Base-by-base conservation (phyloP, 2,113 vertebrate genomes). In the Muntiacus muntjak region DNA sequence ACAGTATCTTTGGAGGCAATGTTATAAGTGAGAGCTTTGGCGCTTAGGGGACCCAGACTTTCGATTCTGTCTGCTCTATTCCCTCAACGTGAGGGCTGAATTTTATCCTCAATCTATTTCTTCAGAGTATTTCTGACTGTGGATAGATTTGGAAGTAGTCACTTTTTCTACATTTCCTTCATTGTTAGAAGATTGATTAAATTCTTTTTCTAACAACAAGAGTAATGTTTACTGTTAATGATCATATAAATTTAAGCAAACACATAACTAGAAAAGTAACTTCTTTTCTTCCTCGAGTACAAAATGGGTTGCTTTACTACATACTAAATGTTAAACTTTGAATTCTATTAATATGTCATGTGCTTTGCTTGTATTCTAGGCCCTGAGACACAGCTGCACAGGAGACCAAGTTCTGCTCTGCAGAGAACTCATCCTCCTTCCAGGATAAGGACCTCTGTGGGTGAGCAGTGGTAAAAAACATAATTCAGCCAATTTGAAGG, bases 281-380 rank as follows among this genome's bases (percentile, higher is more conserved):
- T 83, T 36, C 25, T 28, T 87, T 3, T 6, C 19, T 30, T 1
- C 36, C 26, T 6, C 1, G 76, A 50, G 78, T 67, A 36, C 1
- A 30, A 64, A 16, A 23, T 33, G 23, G 54, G 23, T 11, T 45
- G 25, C 23, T 74, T 62, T 82, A 45, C 71, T 87, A 6, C 23
- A 14, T 15, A 15, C 15, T 47, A 83, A 40, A 47, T 11, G 10
- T 74, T 40, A 74, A 40, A 23, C 67, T 54, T 50, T n/a, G 67
- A 45, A 36, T 58, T 45, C 6, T 4, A 7, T 30, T 40, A 4
- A 23, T 21, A 54, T 13, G 10, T 40, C 67, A 13, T 40, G 19
- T 40, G 4, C 7, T 89, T 50, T n/a, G 67, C 47, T 93, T 87
- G 88, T 19, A 82, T 52, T 64, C 40, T 83, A 94, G 95, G 78